A percentile compares a stretch with the other conserved stretches of the same genome.
These are phyloP conservation scores for Heliconius hermathena DNA, from an alignment of 1,140 invertebrate genomes.

Conservation along the genomic window DNA sequence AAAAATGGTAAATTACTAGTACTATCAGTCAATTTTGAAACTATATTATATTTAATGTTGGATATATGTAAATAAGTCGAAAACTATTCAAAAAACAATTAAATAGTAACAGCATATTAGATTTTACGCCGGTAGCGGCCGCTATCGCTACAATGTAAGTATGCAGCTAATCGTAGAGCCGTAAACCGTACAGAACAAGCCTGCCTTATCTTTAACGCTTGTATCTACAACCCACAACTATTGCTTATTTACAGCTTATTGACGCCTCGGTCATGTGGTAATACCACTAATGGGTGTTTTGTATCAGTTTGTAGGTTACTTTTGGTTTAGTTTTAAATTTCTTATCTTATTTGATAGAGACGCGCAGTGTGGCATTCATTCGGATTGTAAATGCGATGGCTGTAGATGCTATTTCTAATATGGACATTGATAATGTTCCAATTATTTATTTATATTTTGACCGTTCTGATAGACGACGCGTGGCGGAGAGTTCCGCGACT, in stretches of 20 bases:
- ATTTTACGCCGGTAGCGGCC: slow-evolving; percentile 23
- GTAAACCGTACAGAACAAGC: slow-evolving; percentile 26
- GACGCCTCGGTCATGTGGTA: slow-evolving; percentile 19
- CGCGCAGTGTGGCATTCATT: no score
- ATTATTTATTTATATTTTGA: no score
- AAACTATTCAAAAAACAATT: slow-evolving; percentile 14
- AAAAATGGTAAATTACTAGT: no score
- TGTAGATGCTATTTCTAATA: no score
- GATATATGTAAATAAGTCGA: slow-evolving; percentile 4
- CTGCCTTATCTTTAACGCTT: slow-evolving; percentile 25
- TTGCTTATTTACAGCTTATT: slow-evolving; percentile 30
- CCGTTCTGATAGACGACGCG: no score
- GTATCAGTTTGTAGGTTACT: not conserved
- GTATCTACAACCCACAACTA: slow-evolving; percentile 14
- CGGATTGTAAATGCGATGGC: no score
- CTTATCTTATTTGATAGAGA: not conserved
- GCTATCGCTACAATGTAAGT: slow-evolving; percentile 26
- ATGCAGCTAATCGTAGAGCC: slow-evolving; percentile 20
- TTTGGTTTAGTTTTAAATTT: not conserved
- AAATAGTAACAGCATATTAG: slow-evolving; percentile 6
- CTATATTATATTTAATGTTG: not conserved
- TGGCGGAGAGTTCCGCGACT: no score
- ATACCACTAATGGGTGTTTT: slow-evolving; percentile 4
- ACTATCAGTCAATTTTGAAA: not conserved
- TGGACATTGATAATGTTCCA: no score